These are phyloP conservation scores for Cheilinus undulatus DNA, from an alignment of 2,113 vertebrate genomes.

Conservation along the genomic window DNA sequence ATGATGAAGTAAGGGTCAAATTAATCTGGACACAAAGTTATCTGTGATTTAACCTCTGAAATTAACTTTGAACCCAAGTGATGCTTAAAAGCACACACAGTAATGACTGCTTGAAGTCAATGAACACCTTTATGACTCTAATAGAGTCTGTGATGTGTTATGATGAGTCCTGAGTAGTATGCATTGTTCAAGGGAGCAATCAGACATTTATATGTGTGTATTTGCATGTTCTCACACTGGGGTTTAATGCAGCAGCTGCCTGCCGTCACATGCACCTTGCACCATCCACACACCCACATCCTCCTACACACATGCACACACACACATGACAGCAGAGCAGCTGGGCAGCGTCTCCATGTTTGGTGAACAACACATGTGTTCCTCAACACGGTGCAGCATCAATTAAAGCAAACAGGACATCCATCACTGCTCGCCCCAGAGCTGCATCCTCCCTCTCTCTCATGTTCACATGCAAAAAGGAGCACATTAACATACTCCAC, in stretches of 20 bases:
- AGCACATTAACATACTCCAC: neutral
- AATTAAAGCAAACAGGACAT: slow-evolving; percentile 67
- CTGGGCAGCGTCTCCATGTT: slow-evolving; percentile 52
- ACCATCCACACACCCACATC: slow-evolving; percentile 17
- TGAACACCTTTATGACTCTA: too few relatives aligned
- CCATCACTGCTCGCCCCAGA: slow-evolving; percentile 57
- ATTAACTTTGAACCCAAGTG: too few relatives aligned
- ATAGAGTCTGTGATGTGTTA: slow-evolving; percentile 8
- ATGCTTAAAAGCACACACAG: too few relatives aligned
- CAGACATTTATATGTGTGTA: neutral
- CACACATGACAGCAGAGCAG: slow-evolving; percentile 31
- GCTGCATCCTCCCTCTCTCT: slow-evolving; percentile 11
- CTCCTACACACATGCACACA: slow-evolving; percentile 33
- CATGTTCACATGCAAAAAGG: slow-evolving; percentile 9
- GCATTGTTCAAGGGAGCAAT: too few relatives aligned
- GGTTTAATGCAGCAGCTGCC: slow-evolving; percentile 57
- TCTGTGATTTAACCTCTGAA: too few relatives aligned
- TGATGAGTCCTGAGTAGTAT: slow-evolving; percentile 3
- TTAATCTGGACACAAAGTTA: too few relatives aligned
- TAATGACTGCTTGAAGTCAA: too few relatives aligned
- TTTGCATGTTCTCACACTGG: slow-evolving; percentile 13
- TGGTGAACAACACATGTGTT: slow-evolving; percentile 50
- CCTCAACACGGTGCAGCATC: slow-evolving; percentile 37
- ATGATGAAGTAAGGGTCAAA: too few relatives aligned
- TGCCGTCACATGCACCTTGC: slow-evolving; percentile 43